Evolutionary conservation across 2,888 invertebrate species (phyloP), one percentile per base, ranked within the genome.

Genomic region (Calameuta idolon): DNA sequence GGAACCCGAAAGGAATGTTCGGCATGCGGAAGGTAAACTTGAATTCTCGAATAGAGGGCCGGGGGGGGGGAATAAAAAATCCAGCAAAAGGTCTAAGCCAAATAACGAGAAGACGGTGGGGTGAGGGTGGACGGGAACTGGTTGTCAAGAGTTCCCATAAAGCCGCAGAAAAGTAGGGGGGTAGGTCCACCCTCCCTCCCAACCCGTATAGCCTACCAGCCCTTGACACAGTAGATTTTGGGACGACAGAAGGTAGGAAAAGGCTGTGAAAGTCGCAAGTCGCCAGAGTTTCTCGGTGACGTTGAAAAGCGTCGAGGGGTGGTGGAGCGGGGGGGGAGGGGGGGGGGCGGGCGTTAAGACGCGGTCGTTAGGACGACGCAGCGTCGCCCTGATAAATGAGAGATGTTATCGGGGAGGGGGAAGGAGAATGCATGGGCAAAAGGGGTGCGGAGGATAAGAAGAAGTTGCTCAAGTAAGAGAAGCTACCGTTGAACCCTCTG

Each of bases 361-460:
- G 80, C 74, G 82, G 82, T 85, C 86, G 84, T 86, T 86, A 83
- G 85, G 79, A 82, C 79, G 83, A 73, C 77, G 80, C 81, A 79
- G 76, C 81, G 81, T 83, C 85, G 81, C 80, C 82, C 81, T 85
- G 85, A 85, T 85, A 85, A 85, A 85, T 83, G 85, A 86, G 84
- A 86, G 86, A 85, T 86, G 84, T 83, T 85, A 85, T 85, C 85
- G 77, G 80, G 75, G 75, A 80, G 83, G 80, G 75, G 79, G 79
- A 80, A 76, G 77, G 78, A 71, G 73, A 76, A 79, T 79, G 74
- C 75, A 78, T 71, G 76, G 34, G 83, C 82, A 68, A 84, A 75
- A 78, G 69, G 74, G 77, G 40, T 12, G 68, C 1, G 34, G 33
- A 84, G 84, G 23, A 35, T 35, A 5, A 55, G 55, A 5, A 55